A percentile compares a stretch with the other conserved stretches of the same genome.
phyloP scores from a whole-genome alignment of 1,140 invertebrate species.

The Drosophila littoralis region DNA sequence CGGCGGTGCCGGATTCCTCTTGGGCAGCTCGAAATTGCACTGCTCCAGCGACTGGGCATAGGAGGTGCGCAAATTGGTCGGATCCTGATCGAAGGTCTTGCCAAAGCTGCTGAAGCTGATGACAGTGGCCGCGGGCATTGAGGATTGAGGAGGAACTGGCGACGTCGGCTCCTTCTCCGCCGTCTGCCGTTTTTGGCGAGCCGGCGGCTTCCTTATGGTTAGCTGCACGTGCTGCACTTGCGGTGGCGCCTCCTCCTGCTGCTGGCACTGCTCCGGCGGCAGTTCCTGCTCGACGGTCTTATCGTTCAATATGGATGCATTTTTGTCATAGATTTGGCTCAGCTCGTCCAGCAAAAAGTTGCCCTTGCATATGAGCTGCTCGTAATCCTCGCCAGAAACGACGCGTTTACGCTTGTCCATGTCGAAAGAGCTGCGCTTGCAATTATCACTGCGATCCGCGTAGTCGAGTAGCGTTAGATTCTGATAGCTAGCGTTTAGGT shows the following conservation, averaged over 20 bases:
- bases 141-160: neutral
- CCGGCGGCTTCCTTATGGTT: constrained; percentile 70
- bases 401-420: constrained; percentile 56
- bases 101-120: constrained; percentile 57
- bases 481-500: constrained; percentile 81
- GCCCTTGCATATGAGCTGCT: constrained; percentile 73
- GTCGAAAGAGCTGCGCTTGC: constrained; percentile 40
- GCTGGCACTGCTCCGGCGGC: neutral
- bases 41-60: constrained; percentile 80
- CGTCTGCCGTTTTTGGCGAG: constrained; percentile 41
- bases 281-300: constrained; percentile 40
- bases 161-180: neutral
- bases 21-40: constrained; percentile 67
- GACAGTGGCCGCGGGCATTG: constrained; percentile 14
- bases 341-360: constrained; percentile 83
- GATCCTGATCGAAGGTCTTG: constrained; percentile 83
- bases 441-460: constrained; percentile 37
- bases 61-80: constrained; percentile 73
- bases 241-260: neutral
- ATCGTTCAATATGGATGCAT: constrained; percentile 85
- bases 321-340: constrained; percentile 85
- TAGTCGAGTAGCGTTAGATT: constrained; percentile 77
- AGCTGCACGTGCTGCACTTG: constrained; percentile 72
- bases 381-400: constrained; percentile 52
- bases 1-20: constrained; percentile 15